Base-by-base conservation (phyloP, 2,113 vertebrate genomes). In the Anhinga anhinga region DNA sequence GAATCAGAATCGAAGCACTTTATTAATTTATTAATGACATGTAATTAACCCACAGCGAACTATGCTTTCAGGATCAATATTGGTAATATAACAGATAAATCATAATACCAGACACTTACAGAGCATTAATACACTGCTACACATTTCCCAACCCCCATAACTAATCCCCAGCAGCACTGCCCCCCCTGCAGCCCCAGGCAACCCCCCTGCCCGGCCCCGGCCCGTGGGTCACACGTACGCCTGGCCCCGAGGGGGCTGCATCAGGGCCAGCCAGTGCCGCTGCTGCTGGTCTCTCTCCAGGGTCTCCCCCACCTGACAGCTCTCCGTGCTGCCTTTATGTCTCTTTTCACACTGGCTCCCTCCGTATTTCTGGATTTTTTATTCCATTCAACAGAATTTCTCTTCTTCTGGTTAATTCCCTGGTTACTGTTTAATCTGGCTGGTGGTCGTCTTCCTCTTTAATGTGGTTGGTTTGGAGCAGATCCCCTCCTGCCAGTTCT, bases 111-210 rank as follows among this genome's bases (percentile, higher is more conserved):
- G 61, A 23, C 30, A 66, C 3, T 52, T 40, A 19, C 9, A 89
- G 44, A 93, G 7, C 49, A 25, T 56, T 52, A 69, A 74, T 34
- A 89, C 87, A 29, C 6, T 66, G 26, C 25, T n/a, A 15, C 3
- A 1, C 11, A 6, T 40, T 50, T 76, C 34, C 18, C n/a, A 52
- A 29, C 2, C 15, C 42, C 38, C 38, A 10, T 40, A 40, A 40
- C 38, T 40, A 40, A 59, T 2, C 5, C 2, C 5, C 11, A 62
- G 50, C 26, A 55, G 2, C 15, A 52, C 13, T 22, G 8, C 3
- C 3, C 3, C 20, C 15, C 6, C 7, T 2, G 13, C 38, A 15
- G 0, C 0, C 1, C 8, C 59, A 36, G 6, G 32, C 1, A 53
- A 7, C 9, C 11, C 17, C 10, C 1, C 38, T 40, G 38, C 38